Evolutionary conservation across 2,888 invertebrate genomes (phyloP).

Genomic region (Conus canariensis): DNA sequence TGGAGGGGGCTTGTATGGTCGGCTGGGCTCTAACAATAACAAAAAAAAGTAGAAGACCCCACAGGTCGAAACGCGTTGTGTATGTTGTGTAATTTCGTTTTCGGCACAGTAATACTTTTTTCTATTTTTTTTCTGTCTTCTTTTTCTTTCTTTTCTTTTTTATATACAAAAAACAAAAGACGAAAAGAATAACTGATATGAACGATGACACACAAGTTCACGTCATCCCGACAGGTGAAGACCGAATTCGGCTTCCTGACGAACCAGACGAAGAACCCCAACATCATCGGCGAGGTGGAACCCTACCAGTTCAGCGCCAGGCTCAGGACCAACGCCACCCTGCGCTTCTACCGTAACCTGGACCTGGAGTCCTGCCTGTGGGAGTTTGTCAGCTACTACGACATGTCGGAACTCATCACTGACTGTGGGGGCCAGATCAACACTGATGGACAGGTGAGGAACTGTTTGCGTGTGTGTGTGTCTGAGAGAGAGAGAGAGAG

Average conservation of each 20-base stretch:
- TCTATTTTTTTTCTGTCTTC: too few species aligned
- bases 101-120: too few species aligned
- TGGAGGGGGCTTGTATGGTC: too few species aligned
- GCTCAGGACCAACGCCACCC: conserved; percentile 64
- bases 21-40: too few species aligned
- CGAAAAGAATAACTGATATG: too few species aligned
- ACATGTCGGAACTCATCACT: conserved; percentile 76
- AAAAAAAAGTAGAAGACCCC: too few species aligned
- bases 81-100: too few species aligned
- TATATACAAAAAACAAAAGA: too few species aligned
- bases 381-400: conserved; percentile 77
- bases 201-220: too few species aligned
- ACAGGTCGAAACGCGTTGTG: too few species aligned
- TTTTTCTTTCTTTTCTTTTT: too few species aligned
- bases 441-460: conserved; percentile 76
- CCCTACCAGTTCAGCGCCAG: conserved; percentile 73
- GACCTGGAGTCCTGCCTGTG: conserved; percentile 78
- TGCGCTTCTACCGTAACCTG: conserved; percentile 77
- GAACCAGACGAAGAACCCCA: conserved; percentile 66
- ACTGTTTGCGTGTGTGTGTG: neutral
- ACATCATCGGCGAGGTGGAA: conserved; percentile 68
- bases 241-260: conserved; percentile 74
- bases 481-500: neutral
- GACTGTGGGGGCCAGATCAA: conserved; percentile 75
- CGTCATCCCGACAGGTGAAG: conserved; percentile 42